Evolutionary conservation across 1,140 invertebrate species (phyloP).

Genomic region (Littorina saxatilis): DNA sequence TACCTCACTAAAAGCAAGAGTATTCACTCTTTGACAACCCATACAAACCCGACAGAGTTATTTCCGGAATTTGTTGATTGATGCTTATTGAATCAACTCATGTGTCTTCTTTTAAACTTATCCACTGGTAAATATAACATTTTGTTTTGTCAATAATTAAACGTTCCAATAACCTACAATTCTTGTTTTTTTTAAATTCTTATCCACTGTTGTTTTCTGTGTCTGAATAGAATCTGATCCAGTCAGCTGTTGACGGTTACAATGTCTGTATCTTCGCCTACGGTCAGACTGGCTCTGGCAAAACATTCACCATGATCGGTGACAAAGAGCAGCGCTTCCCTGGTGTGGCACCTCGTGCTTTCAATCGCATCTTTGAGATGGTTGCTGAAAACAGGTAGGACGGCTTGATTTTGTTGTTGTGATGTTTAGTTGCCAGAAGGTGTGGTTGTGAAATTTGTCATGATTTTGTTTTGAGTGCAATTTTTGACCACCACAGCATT

Average conservation of each 20-base stretch:
- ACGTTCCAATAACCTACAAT: too few species aligned
- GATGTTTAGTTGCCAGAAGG: neutral
- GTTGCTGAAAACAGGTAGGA: constrained; percentile 77
- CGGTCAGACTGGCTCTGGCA: constrained; percentile 86
- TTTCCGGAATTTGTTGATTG: too few species aligned
- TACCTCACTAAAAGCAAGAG: too few species aligned
- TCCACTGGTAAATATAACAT: too few species aligned
- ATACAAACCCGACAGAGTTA: too few species aligned
- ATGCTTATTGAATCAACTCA: too few species aligned
- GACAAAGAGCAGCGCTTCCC: constrained; percentile 71
- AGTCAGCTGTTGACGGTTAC: constrained; percentile 77
- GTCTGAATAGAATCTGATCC: constrained; percentile 65
- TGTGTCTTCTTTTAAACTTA: too few species aligned
- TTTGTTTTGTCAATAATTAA: too few species aligned
- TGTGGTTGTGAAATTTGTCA: neutral
- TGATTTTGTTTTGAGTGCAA: neutral
- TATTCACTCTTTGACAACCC: too few species aligned
- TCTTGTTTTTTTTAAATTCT: neutral
- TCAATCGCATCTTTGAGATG: constrained; percentile 69
- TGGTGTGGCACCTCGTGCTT: constrained; percentile 72
- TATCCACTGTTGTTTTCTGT: neutral
- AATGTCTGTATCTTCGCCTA: constrained; percentile 81
- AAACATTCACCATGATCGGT: constrained; percentile 85
- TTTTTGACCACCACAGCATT: neutral
- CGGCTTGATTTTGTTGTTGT: constrained; percentile 72